Conservation (phyloP, 2,888 invertebrate genomes). For the Lapara coniferarum region DNA sequence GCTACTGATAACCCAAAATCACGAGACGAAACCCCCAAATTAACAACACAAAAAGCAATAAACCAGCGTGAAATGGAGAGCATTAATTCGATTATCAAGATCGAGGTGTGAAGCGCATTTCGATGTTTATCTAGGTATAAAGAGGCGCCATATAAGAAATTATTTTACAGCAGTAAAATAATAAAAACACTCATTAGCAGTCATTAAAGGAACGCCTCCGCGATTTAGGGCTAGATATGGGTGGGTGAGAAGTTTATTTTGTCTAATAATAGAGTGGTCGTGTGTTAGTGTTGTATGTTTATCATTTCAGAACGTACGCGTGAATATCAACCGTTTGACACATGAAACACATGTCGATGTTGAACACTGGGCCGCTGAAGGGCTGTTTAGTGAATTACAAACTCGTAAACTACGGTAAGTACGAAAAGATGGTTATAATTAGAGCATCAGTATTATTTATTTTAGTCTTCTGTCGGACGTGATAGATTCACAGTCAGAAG, state of each 20-base stretch:
- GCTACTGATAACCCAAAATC: constrained; percentile 78
- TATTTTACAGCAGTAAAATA: constrained; percentile 82
- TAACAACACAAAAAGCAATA: constrained; percentile 79
- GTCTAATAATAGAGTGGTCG: constrained; percentile 63
- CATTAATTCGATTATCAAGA: constrained; percentile 83
- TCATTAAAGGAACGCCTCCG: constrained; percentile 79
- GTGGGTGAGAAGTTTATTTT: constrained; percentile 71
- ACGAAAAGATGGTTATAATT: no score
- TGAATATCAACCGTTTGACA: constrained; percentile 20
- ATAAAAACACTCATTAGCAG: constrained; percentile 82
- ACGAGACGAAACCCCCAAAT: constrained; percentile 72
- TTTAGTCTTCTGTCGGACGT: no score
- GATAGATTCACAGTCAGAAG: no score
- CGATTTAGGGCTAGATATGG: constrained; percentile 75
- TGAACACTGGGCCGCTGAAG: background rate
- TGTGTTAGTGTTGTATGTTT: constrained; percentile 55
- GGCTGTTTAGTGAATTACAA: background rate
- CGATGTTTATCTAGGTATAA: constrained; percentile 83
- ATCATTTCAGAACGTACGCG: constrained; percentile 41
- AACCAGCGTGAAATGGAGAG: constrained; percentile 82
- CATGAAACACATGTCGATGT: constrained; percentile 8
- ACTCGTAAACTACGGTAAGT: no score
- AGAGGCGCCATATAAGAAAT: constrained; percentile 81
- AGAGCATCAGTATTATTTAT: no score
- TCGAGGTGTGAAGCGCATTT: constrained; percentile 82